phyloP scores from a whole-genome alignment of 2,888 invertebrate species.

The Subacronicta megacephala region DNA sequence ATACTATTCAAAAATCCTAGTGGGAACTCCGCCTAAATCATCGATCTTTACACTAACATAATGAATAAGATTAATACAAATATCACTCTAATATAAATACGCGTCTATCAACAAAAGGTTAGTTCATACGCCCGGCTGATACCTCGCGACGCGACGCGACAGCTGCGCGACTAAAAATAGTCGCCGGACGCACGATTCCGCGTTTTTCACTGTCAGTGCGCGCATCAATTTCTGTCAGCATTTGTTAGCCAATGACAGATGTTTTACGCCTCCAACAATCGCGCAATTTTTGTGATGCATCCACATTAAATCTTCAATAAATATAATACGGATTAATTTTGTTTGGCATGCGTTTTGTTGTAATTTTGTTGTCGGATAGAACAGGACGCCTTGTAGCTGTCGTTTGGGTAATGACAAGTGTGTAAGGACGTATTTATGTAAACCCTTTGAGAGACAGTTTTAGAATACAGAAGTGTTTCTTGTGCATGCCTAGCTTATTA shows the following conservation, averaged over 20 bases:
- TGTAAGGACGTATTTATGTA: constrained; percentile 77
- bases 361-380: constrained; percentile 59
- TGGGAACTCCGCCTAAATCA: constrained; percentile 28
- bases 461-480: constrained; percentile 67
- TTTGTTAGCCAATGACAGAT: constrained; percentile 88
- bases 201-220: constrained; percentile 88
- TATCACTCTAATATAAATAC: constrained; percentile 57
- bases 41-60: constrained; percentile 19
- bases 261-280: constrained; percentile 78
- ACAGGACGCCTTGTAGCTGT: constrained; percentile 77
- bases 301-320: constrained; percentile 45
- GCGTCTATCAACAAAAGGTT: constrained; percentile 63
- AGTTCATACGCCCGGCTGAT: constrained; percentile 70
- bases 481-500: constrained; percentile 57
- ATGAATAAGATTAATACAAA: constrained; percentile 41
- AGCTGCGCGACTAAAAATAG: constrained; percentile 85
- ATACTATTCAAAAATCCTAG: constrained; percentile 12
- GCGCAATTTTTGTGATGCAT: constrained; percentile 43
- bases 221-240: constrained; percentile 87
- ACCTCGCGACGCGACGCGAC: constrained; percentile 74
- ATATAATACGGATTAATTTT: constrained; percentile 57
- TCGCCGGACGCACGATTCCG: constrained; percentile 82
- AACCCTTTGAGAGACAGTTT: constrained; percentile 79
- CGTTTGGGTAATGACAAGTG: constrained; percentile 80
- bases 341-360: constrained; percentile 13